phyloP scores from a whole-genome alignment of 1,140 invertebrate species.

The Epicauta chinensis region DNA sequence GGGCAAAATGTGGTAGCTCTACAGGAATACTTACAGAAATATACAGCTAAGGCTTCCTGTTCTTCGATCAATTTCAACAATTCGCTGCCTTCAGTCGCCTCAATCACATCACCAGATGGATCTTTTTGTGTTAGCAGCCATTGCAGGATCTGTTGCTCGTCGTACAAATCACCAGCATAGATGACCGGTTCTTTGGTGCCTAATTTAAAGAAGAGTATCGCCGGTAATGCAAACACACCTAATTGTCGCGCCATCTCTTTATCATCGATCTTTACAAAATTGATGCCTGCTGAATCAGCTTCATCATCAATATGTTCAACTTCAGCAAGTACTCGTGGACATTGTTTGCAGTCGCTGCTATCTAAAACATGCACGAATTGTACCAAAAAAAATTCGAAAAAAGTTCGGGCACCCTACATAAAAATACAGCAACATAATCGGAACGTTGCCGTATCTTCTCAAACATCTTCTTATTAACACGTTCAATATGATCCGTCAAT shows the following conservation, averaged over 20 bases:
- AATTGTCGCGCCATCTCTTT: conserved; percentile 78
- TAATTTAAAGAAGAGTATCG: conserved; percentile 82
- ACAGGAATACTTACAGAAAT: conserved; percentile 87
- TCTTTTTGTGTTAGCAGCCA: conserved; percentile 90
- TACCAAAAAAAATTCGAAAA: background rate
- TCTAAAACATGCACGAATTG: conserved; percentile 55
- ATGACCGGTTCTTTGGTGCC: conserved; percentile 87
- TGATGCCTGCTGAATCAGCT: conserved; percentile 84
- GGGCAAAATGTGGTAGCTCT: no score
- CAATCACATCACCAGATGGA: conserved; percentile 83
- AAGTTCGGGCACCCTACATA: no score
- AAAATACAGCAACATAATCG: conserved; percentile 90
- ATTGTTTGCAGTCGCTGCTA: conserved; percentile 91
- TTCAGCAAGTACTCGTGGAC: conserved; percentile 77
- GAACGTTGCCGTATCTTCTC: conserved; percentile 84
- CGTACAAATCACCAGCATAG: conserved; percentile 86
- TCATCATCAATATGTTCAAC: conserved; percentile 93
- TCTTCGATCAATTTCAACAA: conserved; percentile 74
- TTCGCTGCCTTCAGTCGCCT: conserved; percentile 78
- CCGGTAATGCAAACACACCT: conserved; percentile 83
- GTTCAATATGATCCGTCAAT: conserved; percentile 86
- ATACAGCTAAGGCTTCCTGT: conserved; percentile 79
- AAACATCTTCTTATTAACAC: conserved; percentile 90
- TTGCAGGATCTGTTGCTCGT: conserved; percentile 80
- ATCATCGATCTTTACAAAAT: conserved; percentile 90